A percentile compares a stretch with the other conserved stretches of the same genome.
These are phyloP conservation scores for Erinaceus europaeus DNA, from an alignment of 2,113 vertebrate species.

Conservation along the genomic window DNA sequence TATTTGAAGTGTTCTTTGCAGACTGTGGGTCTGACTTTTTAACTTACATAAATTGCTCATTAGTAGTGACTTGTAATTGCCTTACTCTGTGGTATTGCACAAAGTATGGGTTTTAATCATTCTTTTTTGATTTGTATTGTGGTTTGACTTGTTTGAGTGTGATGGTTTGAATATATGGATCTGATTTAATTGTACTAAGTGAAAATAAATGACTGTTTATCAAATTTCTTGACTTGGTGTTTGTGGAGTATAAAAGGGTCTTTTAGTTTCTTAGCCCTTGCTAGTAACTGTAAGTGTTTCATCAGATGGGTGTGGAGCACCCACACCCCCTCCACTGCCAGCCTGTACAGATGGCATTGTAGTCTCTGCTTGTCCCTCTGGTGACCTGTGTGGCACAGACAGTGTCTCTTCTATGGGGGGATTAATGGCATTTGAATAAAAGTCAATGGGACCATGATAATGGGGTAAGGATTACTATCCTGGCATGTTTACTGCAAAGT, in stretches of 20 bases:
- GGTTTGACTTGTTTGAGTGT: slow-evolving; percentile 10
- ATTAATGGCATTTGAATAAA: too few species aligned
- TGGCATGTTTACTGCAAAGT: not conserved
- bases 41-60: slow-evolving; percentile 71
- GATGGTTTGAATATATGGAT: not conserved
- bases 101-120: slow-evolving; percentile 68
- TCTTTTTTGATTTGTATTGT: slow-evolving; percentile 30
- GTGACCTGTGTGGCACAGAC: not conserved
- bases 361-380: fast-evolving
- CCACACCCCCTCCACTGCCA: too few species aligned
- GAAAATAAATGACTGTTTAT: not conserved
- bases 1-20: not conserved
- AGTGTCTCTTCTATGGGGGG: fast-evolving
- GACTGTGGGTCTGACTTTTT: slow-evolving; percentile 48
- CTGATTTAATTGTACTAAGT: not conserved
- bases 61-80: slow-evolving; percentile 67
- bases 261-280: not conserved
- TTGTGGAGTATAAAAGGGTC: not conserved
- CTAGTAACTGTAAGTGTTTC: too few species aligned
- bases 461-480: not conserved
- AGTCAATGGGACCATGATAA: too few species aligned
- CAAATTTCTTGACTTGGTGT: not conserved
- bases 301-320: not conserved
- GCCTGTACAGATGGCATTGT: not conserved
- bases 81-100: not conserved